Base-by-base conservation (phyloP, 2,113 vertebrate genomes). In the Tamias sibiricus region DNA sequence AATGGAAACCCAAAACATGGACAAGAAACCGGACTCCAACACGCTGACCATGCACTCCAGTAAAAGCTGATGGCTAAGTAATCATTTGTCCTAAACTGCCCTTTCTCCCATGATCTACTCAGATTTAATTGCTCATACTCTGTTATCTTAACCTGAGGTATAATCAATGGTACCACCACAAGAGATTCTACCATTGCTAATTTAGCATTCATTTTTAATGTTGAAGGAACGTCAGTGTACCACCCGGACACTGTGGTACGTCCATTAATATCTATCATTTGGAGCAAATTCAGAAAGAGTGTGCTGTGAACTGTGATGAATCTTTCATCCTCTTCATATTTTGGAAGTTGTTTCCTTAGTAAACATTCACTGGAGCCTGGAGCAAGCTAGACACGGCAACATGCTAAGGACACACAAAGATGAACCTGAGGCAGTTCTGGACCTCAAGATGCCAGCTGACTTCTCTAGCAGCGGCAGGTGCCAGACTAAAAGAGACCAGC, bases 171-270 rank as follows among this genome's bases (percentile, higher is more conserved):
- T 95, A 49, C 66, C 40, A 47, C 32, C 20, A 68, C n/a, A 80
- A 91, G 57, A 95, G 85, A 90, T 66, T 68, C 47, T 81, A 80
- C 49, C 52, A 90, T 80, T 52, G 57, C 80, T 93, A 88, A 86
- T 79, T 54, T 93, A 19, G 42, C 72, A 32, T 91, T 82, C 84
- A 91, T 95, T 85, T 97, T 81, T 32, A 87, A 95, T 64, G 17
- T 37, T 54, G 47, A 93, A 72, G 91, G 74, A 80, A 68, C 20
- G 32, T 77, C 93, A 88, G 66, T 37, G 40, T 49, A 49, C 47
- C 47, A 49, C 47, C 47, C 47, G 13, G 47, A 49, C 12, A 49
- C 47, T 49, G 47, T 49, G 47, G 47, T 49, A 49, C 47, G 47
- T 49, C 47, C 47, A 13, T 49, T 49, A 49, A 49, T 12, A 49